Conservation (phyloP, 1,140 invertebrate species). For the Ceratoteleas bidentatus region DNA sequence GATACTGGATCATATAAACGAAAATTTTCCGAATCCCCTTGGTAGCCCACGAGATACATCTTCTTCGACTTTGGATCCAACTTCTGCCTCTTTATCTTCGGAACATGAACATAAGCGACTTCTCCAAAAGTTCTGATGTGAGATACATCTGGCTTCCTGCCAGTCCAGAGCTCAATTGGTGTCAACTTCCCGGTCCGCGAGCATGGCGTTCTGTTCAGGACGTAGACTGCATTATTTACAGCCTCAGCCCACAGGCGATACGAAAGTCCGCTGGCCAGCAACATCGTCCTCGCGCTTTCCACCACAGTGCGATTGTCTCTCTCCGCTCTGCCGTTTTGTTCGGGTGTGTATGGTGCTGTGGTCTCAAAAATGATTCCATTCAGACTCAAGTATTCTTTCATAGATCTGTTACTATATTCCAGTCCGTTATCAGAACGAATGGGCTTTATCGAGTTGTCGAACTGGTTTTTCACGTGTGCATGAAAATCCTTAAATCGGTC, state of each 20-base stretch:
- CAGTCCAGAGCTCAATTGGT: constrained; percentile 8
- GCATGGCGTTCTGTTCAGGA: constrained; percentile 4
- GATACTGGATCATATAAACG: constrained; percentile 6
- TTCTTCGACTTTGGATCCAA: constrained; percentile 22
- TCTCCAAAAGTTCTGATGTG: constrained; percentile 27
- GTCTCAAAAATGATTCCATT: constrained; percentile 1
- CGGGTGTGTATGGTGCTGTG: background rate
- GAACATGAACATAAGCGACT: constrained; percentile 10
- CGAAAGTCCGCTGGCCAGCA: constrained; percentile 16
- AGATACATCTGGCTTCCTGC: background rate
- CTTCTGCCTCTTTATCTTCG: constrained; percentile 8
- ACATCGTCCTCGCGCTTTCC: constrained; percentile 66
- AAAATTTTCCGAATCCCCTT: constrained; percentile 17
- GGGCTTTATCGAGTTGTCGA: background rate
- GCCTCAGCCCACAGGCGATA: constrained; percentile 43
- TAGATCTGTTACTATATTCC: background rate
- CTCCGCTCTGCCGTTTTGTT: constrained; percentile 15
- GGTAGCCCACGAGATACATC: constrained; percentile 20
- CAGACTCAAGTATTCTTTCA: background rate
- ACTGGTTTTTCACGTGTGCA: background rate
- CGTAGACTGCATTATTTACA: constrained; percentile 18
- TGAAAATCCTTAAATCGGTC: background rate
- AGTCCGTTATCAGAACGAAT: background rate
- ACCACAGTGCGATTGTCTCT: background rate
- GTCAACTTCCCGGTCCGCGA: constrained; percentile 6